phyloP scores from a whole-genome alignment of 1,140 invertebrate species.

The Ceratina calcarata region DNA sequence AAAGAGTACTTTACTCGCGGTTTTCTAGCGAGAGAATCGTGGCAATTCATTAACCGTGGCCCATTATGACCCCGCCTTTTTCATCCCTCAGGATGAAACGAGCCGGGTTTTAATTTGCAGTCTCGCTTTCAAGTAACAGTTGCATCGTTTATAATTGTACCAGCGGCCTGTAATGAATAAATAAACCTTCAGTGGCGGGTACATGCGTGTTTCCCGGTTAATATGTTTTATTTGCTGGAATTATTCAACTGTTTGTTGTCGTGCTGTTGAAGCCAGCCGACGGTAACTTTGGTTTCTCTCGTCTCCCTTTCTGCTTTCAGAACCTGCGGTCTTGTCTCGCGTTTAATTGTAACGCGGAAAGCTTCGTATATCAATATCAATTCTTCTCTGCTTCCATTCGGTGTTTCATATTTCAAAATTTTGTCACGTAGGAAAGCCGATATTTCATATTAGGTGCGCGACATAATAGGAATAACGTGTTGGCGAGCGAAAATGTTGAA shows the following conservation, averaged over 20 bases:
- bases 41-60: neutral
- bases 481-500: no score
- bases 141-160: neutral
- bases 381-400: no score
- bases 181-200: neutral
- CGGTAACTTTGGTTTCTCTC: neutral
- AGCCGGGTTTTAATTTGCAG: neutral
- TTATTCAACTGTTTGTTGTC: neutral
- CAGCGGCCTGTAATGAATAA: neutral
- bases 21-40: neutral
- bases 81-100: neutral
- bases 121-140: neutral
- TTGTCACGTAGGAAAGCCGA: no score
- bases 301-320: neutral
- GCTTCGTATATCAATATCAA: slow-evolving; percentile 1
- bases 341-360: neutral
- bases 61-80: neutral
- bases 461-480: no score
- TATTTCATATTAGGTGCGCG: no score
- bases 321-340: neutral
- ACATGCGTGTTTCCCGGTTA: no score
- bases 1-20: neutral
- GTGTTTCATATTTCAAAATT: no score
- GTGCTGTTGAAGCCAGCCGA: no score
- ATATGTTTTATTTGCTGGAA: neutral